Conservation (phyloP, 1,140 invertebrate genomes). For the Chionoecetes opilio region DNA sequence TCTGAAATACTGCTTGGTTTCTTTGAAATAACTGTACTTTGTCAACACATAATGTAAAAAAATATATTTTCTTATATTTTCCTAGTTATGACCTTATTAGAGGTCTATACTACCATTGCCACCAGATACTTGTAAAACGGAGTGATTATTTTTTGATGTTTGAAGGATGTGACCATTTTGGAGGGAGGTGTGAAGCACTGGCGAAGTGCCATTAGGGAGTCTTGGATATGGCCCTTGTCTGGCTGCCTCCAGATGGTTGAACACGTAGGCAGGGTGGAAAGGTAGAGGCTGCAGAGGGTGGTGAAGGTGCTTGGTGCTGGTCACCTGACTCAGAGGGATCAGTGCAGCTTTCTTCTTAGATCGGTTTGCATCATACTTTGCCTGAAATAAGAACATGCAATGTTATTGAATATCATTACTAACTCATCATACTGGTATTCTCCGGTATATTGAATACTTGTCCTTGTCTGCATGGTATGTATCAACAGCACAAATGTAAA, state of each 20-base stretch:
- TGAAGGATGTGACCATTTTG: background rate
- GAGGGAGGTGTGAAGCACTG: background rate
- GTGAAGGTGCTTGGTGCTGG: slow-evolving; percentile 41
- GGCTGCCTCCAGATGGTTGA: slow-evolving; percentile 61
- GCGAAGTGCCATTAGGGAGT: slow-evolving; percentile 48
- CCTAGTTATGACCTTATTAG: slow-evolving; percentile 25
- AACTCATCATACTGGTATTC: background rate
- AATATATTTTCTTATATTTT: slow-evolving; percentile 9
- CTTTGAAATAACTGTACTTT: no score
- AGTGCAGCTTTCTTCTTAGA: slow-evolving; percentile 85
- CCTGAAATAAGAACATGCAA: slow-evolving; percentile 84
- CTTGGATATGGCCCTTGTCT: slow-evolving; percentile 67
- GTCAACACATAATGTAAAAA: background rate
- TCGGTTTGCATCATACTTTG: slow-evolving; percentile 89
- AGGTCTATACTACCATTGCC: slow-evolving; percentile 50
- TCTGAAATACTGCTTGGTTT: no score
- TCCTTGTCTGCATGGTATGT: no score
- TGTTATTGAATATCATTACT: slow-evolving; percentile 69
- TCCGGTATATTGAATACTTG: no score
- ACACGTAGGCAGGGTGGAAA: slow-evolving; percentile 72
- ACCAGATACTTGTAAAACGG: slow-evolving; percentile 18
- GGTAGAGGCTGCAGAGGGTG: slow-evolving; percentile 52
- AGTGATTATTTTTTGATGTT: slow-evolving; percentile 27
- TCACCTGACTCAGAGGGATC: slow-evolving; percentile 84
- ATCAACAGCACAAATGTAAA: no score